Base-by-base conservation (phyloP, 1,140 invertebrate species). In the Drosophila pallidifrons region DNA sequence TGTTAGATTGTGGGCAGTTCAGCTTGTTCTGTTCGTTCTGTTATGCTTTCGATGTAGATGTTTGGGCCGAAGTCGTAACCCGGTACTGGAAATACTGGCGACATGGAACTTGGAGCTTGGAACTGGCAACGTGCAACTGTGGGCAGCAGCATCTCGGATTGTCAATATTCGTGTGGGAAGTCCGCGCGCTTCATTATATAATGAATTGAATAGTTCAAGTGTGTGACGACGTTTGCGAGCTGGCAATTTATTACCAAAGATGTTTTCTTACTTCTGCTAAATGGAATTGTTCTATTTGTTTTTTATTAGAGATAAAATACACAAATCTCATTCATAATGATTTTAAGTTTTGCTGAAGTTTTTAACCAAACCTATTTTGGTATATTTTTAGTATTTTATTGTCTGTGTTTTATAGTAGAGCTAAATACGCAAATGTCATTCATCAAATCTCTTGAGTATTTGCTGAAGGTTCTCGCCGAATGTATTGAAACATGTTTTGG, bases 1-100 rank as follows among this genome's bases (percentile, higher is more conserved):
- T 71, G 30, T 77, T 77, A 61, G 13, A 66, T 72, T 71, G 76
- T 79, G 76, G 76, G 76, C 76, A 78, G 76, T 13, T 43, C n/a
- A 13, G 38, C 10, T 41, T n/a, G 6, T 10, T 38, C 35, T 7
- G 6, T 38, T 38, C 35, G 8, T 38, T 38, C 35, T 38, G n/a
- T 43, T n/a, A 4, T 43, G 41, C n/a, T 43, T 13, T n/a, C 11
- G 10, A 8, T 55, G 15, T 72, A 45, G 10, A 15, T 45, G 7
- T 59, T 58, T 57, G 49, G 25, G 43, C 43, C 49, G 38, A 63
- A 28, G 51, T 7, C 35, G 13, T 66, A 38, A 59, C 55, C 66
- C 66, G 41, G 55, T 30, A 60, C 54, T 41, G 47, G 30, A 5
- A 8, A 52, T 59, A 49, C 61, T 57, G 63, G 51, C 28, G 25